Percentiles rank a stretch among this genome's conserved stretches.
phyloP scores from a whole-genome alignment of 1,140 invertebrate genomes.

The Drosophila kikkawai region DNA sequence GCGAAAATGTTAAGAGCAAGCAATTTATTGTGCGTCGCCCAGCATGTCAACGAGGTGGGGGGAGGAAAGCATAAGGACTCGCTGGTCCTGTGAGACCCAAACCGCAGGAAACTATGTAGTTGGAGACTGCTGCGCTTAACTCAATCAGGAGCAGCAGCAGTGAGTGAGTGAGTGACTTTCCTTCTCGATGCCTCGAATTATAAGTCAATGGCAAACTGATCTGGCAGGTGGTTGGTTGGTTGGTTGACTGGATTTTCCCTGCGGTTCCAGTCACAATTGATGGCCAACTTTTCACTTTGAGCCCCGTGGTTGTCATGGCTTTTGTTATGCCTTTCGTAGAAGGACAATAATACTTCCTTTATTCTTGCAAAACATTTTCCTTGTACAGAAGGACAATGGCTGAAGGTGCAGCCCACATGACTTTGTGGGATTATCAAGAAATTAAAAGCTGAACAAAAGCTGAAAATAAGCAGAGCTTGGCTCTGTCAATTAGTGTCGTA shows the following conservation, averaged over 20 bases:
- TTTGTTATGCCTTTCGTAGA: constrained; percentile 17
- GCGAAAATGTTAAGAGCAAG: constrained; percentile 63
- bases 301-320: constrained; percentile 16
- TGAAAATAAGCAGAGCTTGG: not conserved
- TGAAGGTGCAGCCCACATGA: constrained; percentile 6
- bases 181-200: constrained; percentile 47
- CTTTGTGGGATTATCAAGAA: constrained; percentile 7
- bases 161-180: constrained; percentile 1
- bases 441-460: constrained; percentile 15
- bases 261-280: constrained; percentile 59
- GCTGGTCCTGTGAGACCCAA: constrained; percentile 32
- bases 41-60: constrained; percentile 16
- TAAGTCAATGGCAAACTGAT: constrained; percentile 55
- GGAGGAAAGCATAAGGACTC: constrained; percentile 1
- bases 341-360: constrained; percentile 63
- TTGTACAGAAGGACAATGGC: constrained; percentile 9
- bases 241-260: constrained; percentile 22
- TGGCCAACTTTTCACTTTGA: constrained; percentile 65
- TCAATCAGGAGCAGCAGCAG: constrained; percentile 48
- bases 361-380: constrained; percentile 9
- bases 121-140: constrained; percentile 61
- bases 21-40: constrained; percentile 67
- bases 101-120: constrained; percentile 56
- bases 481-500: constrained; percentile 12
- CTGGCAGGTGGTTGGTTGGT: constrained; percentile 15